A percentile compares a stretch with the other conserved stretches of the same genome.
Conservation (phyloP, 2,888 invertebrate genomes). For the Lasioglossum calceatum region DNA sequence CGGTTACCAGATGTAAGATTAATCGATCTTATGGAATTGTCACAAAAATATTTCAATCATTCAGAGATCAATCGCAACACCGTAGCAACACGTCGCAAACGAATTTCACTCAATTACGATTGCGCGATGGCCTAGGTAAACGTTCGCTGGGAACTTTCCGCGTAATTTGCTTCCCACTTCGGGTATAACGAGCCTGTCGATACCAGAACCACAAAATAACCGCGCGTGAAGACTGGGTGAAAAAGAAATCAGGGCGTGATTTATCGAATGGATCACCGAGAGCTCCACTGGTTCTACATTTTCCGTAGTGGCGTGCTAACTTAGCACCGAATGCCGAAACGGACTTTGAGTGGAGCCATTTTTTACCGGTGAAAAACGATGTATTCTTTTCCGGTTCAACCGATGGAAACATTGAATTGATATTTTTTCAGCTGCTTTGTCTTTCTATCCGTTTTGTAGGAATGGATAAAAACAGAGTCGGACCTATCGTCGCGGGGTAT, state of each 20-base stretch:
- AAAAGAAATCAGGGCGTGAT: constrained; percentile 35
- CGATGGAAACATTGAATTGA: not conserved
- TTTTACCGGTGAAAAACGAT: not conserved
- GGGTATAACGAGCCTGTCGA: constrained; percentile 62
- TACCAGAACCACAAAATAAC: constrained; percentile 55
- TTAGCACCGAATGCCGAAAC: no score
- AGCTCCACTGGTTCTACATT: not conserved
- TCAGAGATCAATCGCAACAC: not conserved
- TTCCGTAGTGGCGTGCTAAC: no score
- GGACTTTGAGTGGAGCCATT: not conserved
- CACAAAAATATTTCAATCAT: not conserved
- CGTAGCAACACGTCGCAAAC: not conserved
- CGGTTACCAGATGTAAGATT: not conserved
- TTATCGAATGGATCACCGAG: constrained; percentile 19
- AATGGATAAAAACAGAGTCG: not conserved
- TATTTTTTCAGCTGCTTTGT: not conserved
- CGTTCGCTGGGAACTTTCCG: constrained; percentile 41
- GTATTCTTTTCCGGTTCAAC: not conserved
- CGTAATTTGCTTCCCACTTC: constrained; percentile 51
- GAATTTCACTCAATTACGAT: constrained; percentile 39
- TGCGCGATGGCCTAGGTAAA: constrained; percentile 13
- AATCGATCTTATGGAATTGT: not conserved
- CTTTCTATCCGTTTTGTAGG: not conserved
- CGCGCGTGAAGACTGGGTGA: constrained; percentile 32
- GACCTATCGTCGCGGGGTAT: not conserved